A percentile compares a stretch with the other conserved stretches of the same genome.
Evolutionary conservation across 2,888 invertebrate genomes (phyloP).

Genomic region (Melikaiella ostensackeni): DNA sequence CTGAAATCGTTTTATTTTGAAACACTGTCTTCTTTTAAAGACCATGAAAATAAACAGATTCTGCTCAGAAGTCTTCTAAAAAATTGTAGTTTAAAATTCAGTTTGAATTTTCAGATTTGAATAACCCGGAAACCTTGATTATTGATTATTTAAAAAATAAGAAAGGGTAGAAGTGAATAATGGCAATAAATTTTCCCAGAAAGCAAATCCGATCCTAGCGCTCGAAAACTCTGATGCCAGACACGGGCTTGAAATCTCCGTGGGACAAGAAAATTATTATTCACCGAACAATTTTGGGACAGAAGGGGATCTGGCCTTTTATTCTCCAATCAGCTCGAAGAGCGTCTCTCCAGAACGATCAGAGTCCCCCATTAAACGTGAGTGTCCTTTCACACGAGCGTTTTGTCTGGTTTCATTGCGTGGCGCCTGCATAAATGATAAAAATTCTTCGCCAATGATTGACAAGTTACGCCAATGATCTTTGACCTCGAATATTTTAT

Average conservation of each 20-base stretch:
- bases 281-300: conserved; percentile 52
- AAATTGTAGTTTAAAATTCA: no score
- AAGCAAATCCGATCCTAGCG: conserved; percentile 45
- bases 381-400: conserved; percentile 56
- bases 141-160: not conserved
- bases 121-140: not conserved
- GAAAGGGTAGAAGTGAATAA: conserved; percentile 6
- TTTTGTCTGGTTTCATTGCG: conserved; percentile 37
- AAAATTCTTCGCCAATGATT: conserved; percentile 19
- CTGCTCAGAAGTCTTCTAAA: no score
- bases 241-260: conserved; percentile 46
- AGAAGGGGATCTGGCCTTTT: conserved; percentile 65
- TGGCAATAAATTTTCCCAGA: conserved; percentile 48
- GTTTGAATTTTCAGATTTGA: no score
- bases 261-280: conserved; percentile 46
- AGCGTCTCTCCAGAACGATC: conserved; percentile 65
- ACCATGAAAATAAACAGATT: no score
- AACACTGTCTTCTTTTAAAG: no score
- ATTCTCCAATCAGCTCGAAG: conserved; percentile 69
- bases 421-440: conserved; percentile 27
- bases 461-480: conserved; percentile 31
- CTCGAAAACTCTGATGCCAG: conserved; percentile 49
- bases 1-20: no score
- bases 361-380: conserved; percentile 56
- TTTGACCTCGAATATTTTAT: conserved; percentile 34